Percentiles rank a stretch among this genome's conserved stretches.
Conservation (phyloP, 2,888 invertebrate species). For the Clivina fossor region DNA sequence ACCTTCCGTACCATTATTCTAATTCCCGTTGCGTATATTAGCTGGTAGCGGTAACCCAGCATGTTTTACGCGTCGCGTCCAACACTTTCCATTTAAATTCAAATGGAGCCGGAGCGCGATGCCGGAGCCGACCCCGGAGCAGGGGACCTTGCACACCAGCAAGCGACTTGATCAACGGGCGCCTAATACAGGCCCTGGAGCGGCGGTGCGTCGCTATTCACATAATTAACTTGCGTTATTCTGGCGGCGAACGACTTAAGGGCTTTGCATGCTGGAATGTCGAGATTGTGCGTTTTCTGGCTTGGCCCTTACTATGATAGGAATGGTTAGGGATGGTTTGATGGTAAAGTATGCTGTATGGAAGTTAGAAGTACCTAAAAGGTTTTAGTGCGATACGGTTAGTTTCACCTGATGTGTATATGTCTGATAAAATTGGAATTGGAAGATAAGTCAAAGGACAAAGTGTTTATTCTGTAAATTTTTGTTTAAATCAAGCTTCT, state of each 20-base stretch:
- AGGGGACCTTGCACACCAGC: no score
- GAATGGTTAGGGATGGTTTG: no score
- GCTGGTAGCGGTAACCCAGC: background rate
- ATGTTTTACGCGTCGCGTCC: no score
- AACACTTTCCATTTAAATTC: constrained; percentile 26
- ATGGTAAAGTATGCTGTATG: no score
- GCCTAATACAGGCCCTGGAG: constrained; percentile 14
- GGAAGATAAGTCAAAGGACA: no score
- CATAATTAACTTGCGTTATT: constrained; percentile 34
- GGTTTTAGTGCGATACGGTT: no score
- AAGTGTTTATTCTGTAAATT: no score
- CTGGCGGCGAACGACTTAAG: constrained; percentile 31
- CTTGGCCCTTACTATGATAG: constrained; percentile 5
- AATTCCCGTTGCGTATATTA: background rate
- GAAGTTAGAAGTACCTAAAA: no score
- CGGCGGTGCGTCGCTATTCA: constrained; percentile 22
- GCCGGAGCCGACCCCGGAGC: no score
- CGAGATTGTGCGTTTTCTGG: constrained; percentile 21
- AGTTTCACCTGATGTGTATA: no score
- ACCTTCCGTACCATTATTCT: background rate
- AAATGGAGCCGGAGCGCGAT: constrained; percentile 17
- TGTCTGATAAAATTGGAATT: no score
- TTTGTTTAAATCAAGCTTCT: no score
- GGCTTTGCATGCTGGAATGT: constrained; percentile 28
- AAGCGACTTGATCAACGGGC: constrained; percentile 16